A percentile compares a stretch with the other conserved stretches of the same genome.
These are phyloP conservation scores for Emmelina monodactyla DNA, from an alignment of 2,888 invertebrate genomes.

Conservation along the genomic window DNA sequence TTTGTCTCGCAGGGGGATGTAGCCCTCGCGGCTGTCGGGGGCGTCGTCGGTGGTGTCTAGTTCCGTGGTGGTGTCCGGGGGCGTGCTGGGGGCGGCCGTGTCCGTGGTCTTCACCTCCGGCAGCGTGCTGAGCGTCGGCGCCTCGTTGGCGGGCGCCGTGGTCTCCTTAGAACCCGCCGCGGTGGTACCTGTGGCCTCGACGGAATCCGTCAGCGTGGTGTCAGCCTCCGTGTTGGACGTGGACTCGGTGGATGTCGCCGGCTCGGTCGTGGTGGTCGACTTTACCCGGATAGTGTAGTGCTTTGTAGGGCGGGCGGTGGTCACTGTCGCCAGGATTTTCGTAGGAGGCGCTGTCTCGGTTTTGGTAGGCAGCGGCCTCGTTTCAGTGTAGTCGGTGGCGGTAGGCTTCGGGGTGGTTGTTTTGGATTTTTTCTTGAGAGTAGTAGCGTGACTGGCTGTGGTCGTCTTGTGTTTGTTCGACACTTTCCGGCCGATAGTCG, in stretches of 20 bases:
- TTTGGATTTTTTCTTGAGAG: slow-evolving; percentile 46
- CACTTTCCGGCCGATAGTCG: slow-evolving; percentile 44
- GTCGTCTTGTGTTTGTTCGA: slow-evolving; percentile 46
- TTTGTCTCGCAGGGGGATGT: slow-evolving; percentile 55
- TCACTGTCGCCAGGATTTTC: slow-evolving; percentile 32
- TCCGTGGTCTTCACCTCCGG: no score
- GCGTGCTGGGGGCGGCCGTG: slow-evolving; percentile 38
- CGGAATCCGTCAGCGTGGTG: slow-evolving; percentile 58
- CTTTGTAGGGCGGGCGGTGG: slow-evolving; percentile 52
- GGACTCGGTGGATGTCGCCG: slow-evolving; percentile 30
- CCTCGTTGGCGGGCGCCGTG: slow-evolving; percentile 12
- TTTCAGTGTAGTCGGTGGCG: slow-evolving; percentile 27
- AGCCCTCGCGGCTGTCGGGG: slow-evolving; percentile 57
- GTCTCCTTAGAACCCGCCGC: slow-evolving; percentile 36
- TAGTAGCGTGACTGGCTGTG: slow-evolving; percentile 32
- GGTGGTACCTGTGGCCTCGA: slow-evolving; percentile 40
- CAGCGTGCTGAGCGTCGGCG: slow-evolving; percentile 39
- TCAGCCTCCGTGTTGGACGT: slow-evolving; percentile 50
- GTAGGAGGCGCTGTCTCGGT: slow-evolving; percentile 30
- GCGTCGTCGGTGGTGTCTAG: slow-evolving; percentile 43
- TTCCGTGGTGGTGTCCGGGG: slow-evolving; percentile 38
- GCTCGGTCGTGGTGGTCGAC: slow-evolving; percentile 43
- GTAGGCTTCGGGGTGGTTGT: slow-evolving; percentile 32
- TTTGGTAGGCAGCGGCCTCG: slow-evolving; percentile 39
- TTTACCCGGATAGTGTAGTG: slow-evolving; percentile 62